Evolutionary conservation across 2,113 vertebrate genomes (phyloP).

Genomic region (Boulengeromyrus knoepffleri): DNA sequence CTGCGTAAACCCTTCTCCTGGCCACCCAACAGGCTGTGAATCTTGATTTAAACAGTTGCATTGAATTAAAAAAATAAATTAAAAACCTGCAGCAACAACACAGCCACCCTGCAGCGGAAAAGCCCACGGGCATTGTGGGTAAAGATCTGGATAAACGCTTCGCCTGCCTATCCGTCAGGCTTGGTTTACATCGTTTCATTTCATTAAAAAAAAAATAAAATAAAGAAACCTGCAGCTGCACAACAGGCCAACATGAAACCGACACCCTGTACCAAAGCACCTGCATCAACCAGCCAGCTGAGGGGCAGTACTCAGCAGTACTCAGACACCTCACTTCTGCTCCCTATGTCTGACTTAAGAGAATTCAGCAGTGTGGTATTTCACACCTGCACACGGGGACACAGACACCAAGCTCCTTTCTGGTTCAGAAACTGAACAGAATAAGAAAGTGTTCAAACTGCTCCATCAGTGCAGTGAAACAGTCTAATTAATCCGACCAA

Average conservation of each 20-base stretch:
- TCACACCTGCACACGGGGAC: not conserved
- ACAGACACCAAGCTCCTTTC: not conserved
- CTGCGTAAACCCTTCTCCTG: not conserved
- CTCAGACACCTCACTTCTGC: not conserved
- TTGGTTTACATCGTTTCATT: not conserved
- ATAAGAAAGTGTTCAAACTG: not conserved
- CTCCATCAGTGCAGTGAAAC: not conserved
- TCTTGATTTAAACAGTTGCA: not conserved
- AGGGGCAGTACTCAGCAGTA: not conserved
- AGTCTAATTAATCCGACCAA: not conserved
- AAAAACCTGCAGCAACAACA: too few relatives aligned
- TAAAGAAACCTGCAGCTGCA: not conserved
- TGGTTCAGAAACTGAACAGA: not conserved
- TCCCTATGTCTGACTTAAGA: not conserved
- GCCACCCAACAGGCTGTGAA: not conserved
- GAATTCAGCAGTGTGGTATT: not conserved
- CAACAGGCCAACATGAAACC: not conserved
- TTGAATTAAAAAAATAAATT: too few relatives aligned
- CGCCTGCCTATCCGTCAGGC: not conserved
- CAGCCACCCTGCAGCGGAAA: too few relatives aligned
- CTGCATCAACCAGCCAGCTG: not conserved
- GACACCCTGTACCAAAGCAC: not conserved
- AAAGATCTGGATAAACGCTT: not conserved
- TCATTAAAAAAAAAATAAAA: not conserved
- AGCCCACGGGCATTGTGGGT: not conserved